Percentiles rank a stretch among this genome's conserved stretches.
These are phyloP conservation scores for Psix sp. DNA, from an alignment of 1,140 invertebrate genomes.

Conservation along the genomic window DNA sequence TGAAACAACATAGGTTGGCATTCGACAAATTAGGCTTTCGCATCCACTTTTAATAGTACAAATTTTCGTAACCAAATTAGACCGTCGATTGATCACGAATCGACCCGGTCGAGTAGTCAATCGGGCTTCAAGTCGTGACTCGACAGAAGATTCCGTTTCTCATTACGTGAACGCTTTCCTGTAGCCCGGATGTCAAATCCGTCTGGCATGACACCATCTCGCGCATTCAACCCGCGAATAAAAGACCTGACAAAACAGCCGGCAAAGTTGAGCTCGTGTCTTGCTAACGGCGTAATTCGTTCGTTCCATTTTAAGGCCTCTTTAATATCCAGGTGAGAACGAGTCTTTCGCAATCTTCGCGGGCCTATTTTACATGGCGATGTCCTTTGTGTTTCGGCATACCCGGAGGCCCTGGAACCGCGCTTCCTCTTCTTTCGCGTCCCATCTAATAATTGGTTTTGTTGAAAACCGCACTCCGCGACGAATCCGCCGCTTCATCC, in stretches of 20 bases:
- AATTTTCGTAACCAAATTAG: constrained; percentile 11
- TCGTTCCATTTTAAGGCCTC: constrained; percentile 37
- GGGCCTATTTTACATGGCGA: constrained; percentile 48
- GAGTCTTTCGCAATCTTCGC: background rate
- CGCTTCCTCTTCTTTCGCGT: constrained; percentile 55
- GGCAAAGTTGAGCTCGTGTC: constrained; percentile 23
- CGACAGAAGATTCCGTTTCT: constrained; percentile 4
- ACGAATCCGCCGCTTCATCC: constrained; percentile 70
- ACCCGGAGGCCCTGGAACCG: constrained; percentile 53
- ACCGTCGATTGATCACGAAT: constrained; percentile 20
- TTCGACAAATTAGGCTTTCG: background rate
- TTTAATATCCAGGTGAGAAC: background rate
- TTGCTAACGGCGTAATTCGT: constrained; percentile 48
- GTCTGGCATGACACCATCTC: constrained; percentile 13
- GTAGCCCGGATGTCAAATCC: constrained; percentile 21
- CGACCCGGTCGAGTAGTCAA: constrained; percentile 14
- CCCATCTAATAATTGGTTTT: constrained; percentile 77
- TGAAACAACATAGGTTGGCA: constrained; percentile 3
- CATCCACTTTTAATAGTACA: background rate
- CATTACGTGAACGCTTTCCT: constrained; percentile 14
- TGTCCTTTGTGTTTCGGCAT: constrained; percentile 59
- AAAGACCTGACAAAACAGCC: constrained; percentile 8
- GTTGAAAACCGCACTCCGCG: constrained; percentile 77
- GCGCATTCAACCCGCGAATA: constrained; percentile 10
- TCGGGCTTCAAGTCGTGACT: constrained; percentile 11